Percentiles rank a stretch among this genome's conserved stretches.
phyloP scores from a whole-genome alignment of 1,140 invertebrate species.

The Heliconius eleuchia region DNA sequence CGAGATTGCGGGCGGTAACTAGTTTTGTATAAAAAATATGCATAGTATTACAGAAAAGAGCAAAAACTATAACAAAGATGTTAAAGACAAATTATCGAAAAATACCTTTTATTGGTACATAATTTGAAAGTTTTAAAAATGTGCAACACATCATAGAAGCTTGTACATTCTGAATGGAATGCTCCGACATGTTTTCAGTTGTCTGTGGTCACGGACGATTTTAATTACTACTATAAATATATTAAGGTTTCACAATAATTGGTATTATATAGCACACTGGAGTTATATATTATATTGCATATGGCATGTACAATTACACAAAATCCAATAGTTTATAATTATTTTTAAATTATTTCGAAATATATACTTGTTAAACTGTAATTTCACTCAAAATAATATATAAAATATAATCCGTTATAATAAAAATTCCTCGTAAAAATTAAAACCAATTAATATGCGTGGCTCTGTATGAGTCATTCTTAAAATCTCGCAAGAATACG shows the following conservation, averaged over 20 bases:
- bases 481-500: neutral
- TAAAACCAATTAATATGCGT: slow-evolving; percentile 9
- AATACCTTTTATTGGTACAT: no score
- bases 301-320: neutral
- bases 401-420: slow-evolving; percentile 5
- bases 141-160: neutral
- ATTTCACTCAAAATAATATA: neutral
- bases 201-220: neutral
- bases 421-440: neutral
- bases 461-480: slow-evolving; percentile 1
- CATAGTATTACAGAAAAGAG: no score
- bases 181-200: neutral
- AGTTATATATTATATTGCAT: neutral
- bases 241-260: neutral
- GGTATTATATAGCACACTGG: neutral
- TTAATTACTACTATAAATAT: neutral
- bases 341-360: slow-evolving; percentile 1
- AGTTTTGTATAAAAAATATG: no score
- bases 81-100: no score
- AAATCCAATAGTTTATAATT: neutral
- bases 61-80: neutral
- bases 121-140: neutral
- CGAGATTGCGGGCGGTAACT: no score
- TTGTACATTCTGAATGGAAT: slow-evolving; percentile 4
- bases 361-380: slow-evolving; percentile 6